Conservation (phyloP, 2,797 vertebrate genomes). For the Petrocephalus schoutedeni region DNA sequence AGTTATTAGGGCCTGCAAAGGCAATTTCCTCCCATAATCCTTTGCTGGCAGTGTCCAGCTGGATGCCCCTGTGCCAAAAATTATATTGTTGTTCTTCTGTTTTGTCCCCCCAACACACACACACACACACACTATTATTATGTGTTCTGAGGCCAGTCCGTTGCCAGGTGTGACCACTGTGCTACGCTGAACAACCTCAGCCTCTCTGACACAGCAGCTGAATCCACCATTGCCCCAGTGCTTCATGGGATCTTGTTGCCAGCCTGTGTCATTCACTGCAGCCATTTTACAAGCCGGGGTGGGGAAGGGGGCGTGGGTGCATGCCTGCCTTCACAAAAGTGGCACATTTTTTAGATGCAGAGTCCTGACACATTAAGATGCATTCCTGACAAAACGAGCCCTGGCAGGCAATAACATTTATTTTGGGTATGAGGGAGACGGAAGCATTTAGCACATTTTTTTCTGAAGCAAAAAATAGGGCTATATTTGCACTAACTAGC, state of each 20-base stretch:
- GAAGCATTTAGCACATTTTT: slow-evolving; percentile 15
- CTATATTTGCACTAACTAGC: slow-evolving; percentile 9
- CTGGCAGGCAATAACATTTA: slow-evolving; percentile 19
- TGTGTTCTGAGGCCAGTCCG: not conserved
- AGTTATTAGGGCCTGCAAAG: slow-evolving; percentile 29
- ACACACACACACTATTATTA: not conserved
- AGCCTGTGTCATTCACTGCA: not conserved
- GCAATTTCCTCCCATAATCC: slow-evolving; percentile 30
- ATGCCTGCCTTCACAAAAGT: not conserved
- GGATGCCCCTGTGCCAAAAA: slow-evolving; percentile 28
- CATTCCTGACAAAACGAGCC: slow-evolving; percentile 16
- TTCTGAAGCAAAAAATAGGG: slow-evolving; percentile 4
- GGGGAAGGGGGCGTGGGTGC: not conserved
- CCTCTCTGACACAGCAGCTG: not conserved
- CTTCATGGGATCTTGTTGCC: not conserved
- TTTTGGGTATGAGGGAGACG: not conserved
- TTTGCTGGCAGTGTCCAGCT: slow-evolving; percentile 29
- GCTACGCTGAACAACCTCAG: not conserved
- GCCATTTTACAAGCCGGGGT: not conserved
- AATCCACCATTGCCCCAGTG: not conserved
- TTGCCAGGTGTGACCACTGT: not conserved
- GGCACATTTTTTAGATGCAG: not conserved
- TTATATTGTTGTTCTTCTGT: slow-evolving; percentile 21
- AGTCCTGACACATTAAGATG: not conserved
- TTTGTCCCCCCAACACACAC: slow-evolving; percentile 13